phyloP scores from a whole-genome alignment of 2,888 invertebrate species.

The Phymatocera aterrima region DNA sequence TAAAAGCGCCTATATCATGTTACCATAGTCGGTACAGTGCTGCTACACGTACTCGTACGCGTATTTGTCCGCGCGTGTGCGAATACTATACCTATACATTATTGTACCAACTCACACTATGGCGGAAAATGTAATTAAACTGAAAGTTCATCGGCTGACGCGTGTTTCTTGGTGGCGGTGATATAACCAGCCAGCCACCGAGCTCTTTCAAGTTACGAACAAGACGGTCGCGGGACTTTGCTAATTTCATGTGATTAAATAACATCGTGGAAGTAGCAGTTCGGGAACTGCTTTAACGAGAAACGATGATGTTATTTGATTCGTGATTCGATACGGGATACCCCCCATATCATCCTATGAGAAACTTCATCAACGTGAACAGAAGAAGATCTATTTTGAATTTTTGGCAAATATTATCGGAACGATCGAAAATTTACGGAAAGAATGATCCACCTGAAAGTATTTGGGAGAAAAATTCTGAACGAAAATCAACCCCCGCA shows the following conservation, averaged over 20 bases:
- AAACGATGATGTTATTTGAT: not conserved
- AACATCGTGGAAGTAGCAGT: not conserved
- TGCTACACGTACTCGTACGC: too few relatives aligned
- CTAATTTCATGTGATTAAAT: constrained; percentile 29
- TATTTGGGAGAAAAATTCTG: not conserved
- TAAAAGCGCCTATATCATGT: not conserved
- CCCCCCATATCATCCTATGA: too few relatives aligned
- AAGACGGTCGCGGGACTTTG: not conserved
- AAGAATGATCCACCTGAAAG: too few relatives aligned
- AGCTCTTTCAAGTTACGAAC: constrained; percentile 7
- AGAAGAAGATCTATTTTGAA: too few relatives aligned
- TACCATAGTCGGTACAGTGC: too few relatives aligned
- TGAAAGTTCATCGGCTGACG: constrained; percentile 30
- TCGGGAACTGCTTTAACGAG: not conserved
- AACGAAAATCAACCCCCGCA: not conserved
- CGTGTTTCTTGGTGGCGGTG: constrained; percentile 24
- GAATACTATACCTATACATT: not conserved
- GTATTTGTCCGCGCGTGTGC: not conserved
- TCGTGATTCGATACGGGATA: not conserved
- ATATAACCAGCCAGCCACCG: constrained; percentile 4
- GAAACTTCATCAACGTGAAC: too few relatives aligned
- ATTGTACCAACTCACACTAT: not conserved
- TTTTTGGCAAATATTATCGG: too few relatives aligned
- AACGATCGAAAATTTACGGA: too few relatives aligned
- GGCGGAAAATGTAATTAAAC: constrained; percentile 19